These are phyloP conservation scores for Hippocampus zosterae DNA, from an alignment of 2,113 vertebrate species.

Conservation along the genomic window DNA sequence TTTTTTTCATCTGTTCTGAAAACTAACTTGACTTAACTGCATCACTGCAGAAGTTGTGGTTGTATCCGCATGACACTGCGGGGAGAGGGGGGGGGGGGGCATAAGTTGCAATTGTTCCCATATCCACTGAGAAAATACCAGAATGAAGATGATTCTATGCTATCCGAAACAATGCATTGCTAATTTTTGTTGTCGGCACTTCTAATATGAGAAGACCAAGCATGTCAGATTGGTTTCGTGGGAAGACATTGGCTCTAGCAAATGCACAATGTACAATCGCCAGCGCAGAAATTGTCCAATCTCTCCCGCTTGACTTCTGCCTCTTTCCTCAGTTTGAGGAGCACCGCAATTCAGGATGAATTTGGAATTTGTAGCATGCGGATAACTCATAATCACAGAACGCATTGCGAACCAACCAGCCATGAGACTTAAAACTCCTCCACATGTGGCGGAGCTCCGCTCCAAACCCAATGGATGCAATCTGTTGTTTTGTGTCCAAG, in stretches of 20 bases:
- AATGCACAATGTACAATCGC: background rate
- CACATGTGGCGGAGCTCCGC: background rate
- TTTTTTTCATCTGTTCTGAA: too few species aligned
- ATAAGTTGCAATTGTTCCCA: too few species aligned
- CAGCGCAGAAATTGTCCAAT: background rate
- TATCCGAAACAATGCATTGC: background rate
- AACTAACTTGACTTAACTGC: too few species aligned
- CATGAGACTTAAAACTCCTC: background rate
- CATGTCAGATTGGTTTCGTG: background rate
- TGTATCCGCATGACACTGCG: too few species aligned
- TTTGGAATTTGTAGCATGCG: background rate
- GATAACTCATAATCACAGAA: background rate
- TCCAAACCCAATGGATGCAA: background rate
- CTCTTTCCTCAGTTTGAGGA: background rate
- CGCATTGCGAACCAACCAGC: background rate
- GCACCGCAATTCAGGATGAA: background rate
- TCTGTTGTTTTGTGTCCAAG: background rate
- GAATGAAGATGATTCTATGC: background rate
- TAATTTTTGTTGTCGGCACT: background rate
- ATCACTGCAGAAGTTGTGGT: too few species aligned
- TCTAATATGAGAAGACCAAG: background rate
- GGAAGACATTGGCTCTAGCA: background rate
- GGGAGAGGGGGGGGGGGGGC: too few species aligned
- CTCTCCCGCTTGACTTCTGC: background rate
- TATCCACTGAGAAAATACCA: background rate